Base-by-base conservation (phyloP, 2,113 vertebrate species). In the Pipra filicauda region DNA sequence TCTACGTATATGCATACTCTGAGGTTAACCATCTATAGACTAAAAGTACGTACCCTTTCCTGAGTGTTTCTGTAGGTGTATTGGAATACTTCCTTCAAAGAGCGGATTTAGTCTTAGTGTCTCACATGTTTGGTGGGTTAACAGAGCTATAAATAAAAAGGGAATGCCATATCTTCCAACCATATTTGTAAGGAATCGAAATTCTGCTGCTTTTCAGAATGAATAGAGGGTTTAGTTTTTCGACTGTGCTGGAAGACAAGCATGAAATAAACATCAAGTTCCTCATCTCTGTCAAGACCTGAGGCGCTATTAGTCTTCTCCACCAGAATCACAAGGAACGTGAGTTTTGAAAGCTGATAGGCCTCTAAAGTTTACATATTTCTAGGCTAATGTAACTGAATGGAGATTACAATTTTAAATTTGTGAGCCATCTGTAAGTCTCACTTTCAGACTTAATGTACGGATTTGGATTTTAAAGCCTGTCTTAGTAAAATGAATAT, bases 351-450 rank as follows among this genome's bases (percentile, higher is more conserved):
- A 93, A 91, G 54, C 20, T 55, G 51, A 24, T 66, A 39, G 64
- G 9, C 33, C 55, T 58, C 8, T 39, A n/a, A 74, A 77, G 43
- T 88, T 88, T 66, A 33, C 51, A 35, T 66, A 55, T 92, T 91
- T 70, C 59, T 51, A 80, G 55, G 39, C 37, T 66, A 22, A 46
- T 28, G 39, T 39, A 89, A 52, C 55, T 48, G 26, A 35, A 9
- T 37, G 30, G 26, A 77, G 69, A 83, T 90, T 75, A 67, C 3
- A 74, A 88, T 67, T 90, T 94, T 35, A 80, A 92, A 94, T 89
- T 85, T 66, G 49, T 73, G 39, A 96, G 67, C 83, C 88, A 94
- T 96, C 88, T 97, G 95, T 54, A 93, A 95, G 49, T 92, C 72
- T 84, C 79, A 88, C 82, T 93, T 96, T 74, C 37, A 92, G 39